phyloP scores from a whole-genome alignment of 1,140 invertebrate species.

The Zaprionus vittiger region DNA sequence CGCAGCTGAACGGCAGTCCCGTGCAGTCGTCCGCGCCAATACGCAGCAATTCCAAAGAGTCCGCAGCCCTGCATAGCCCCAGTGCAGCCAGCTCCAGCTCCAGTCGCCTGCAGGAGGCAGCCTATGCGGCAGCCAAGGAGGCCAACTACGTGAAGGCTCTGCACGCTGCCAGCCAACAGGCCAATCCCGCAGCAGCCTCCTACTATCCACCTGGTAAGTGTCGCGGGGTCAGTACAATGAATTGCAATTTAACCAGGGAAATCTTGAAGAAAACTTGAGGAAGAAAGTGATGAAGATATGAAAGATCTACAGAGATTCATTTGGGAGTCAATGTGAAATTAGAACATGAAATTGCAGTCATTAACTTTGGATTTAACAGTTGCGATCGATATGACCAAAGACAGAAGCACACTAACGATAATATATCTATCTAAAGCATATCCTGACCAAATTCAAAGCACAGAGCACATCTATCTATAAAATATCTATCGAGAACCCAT shows the following conservation, averaged over 20 bases:
- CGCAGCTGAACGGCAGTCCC: slow-evolving; percentile 72
- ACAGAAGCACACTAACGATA: too few species aligned
- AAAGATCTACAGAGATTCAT: too few species aligned
- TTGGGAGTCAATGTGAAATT: too few species aligned
- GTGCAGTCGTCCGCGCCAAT: slow-evolving; percentile 57
- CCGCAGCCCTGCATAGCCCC: slow-evolving; percentile 66
- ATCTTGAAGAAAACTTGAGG: neutral
- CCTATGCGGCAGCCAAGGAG: slow-evolving; percentile 75
- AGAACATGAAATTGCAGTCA: too few species aligned
- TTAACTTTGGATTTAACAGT: too few species aligned
- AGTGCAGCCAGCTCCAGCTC: slow-evolving; percentile 59
- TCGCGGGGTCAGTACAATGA: neutral
- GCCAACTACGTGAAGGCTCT: slow-evolving; percentile 82
- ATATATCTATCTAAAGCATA: too few species aligned
- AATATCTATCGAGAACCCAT: too few species aligned
- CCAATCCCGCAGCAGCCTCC: slow-evolving; percentile 85
- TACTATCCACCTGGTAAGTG: slow-evolving; percentile 70
- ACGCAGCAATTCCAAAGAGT: slow-evolving; percentile 81
- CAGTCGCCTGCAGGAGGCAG: slow-evolving; percentile 75
- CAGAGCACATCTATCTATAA: too few species aligned
- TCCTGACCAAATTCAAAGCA: too few species aligned
- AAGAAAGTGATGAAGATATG: neutral
- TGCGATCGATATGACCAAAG: too few species aligned
- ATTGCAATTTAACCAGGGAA: neutral
- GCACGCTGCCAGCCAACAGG: slow-evolving; percentile 85